These are phyloP conservation scores for Muscina levida DNA, from an alignment of 2,888 invertebrate species.

Conservation along the genomic window DNA sequence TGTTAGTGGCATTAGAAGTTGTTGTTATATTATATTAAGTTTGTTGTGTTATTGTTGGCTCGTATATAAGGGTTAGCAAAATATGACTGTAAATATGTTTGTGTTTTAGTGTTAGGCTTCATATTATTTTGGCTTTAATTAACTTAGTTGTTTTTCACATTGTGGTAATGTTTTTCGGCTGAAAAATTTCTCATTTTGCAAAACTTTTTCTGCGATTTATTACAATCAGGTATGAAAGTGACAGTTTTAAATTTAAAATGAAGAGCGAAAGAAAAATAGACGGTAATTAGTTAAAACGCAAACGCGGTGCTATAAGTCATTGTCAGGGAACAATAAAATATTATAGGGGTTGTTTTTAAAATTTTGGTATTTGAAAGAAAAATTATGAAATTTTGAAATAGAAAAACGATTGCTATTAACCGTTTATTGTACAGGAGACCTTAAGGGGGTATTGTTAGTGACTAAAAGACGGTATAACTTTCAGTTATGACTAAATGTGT, in stretches of 20 bases:
- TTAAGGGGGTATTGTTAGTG: too few relatives aligned
- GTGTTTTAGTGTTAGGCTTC: background rate
- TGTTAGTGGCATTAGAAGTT: background rate
- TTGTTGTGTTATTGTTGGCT: slow-evolving; percentile 3
- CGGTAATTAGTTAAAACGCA: background rate
- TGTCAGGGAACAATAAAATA: background rate
- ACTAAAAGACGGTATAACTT: too few relatives aligned
- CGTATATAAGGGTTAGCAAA: background rate
- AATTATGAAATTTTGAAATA: too few relatives aligned
- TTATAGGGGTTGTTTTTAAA: too few relatives aligned
- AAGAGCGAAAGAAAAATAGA: background rate
- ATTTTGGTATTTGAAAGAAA: too few relatives aligned
- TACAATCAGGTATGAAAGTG: slow-evolving; percentile 23
- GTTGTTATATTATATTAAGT: background rate
- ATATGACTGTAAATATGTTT: slow-evolving; percentile 20
- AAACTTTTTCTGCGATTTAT: slow-evolving; percentile 5
- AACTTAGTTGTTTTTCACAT: slow-evolving; percentile 3
- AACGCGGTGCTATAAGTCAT: background rate
- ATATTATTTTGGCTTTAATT: slow-evolving; percentile 1
- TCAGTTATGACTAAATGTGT: too few relatives aligned
- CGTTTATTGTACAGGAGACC: too few relatives aligned
- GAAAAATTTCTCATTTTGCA: too few relatives aligned
- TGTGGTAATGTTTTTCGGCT: background rate
- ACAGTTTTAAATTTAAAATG: background rate
- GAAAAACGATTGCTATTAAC: too few relatives aligned